Base-by-base conservation (phyloP, 2,113 vertebrate genomes). In the Craseonycteris thonglongyai region DNA sequence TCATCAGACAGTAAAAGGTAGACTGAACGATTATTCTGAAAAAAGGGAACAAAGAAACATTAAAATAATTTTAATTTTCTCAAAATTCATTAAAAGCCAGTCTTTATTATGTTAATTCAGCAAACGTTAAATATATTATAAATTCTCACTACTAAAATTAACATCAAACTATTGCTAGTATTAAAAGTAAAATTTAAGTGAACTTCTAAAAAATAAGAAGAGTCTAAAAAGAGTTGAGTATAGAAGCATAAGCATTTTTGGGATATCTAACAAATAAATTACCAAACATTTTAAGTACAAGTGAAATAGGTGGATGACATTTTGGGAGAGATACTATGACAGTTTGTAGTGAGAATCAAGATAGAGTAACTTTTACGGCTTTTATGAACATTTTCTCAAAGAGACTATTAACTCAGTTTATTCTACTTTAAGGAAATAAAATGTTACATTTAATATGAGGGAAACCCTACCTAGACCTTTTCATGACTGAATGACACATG, bases 131-230 rank as follows among this genome's bases (percentile, higher is more conserved):
- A 72, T 72, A 40, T 38, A 56, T 24, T 80, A 75, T 26, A 79
- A 85, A 80, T 81, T 66, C 59, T 81, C 68, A 75, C 28, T 66
- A 79, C 42, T 80, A 90, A 86, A 81, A 75, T 66, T 90, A 93
- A 79, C 40, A 89, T 71, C 47, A 71, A 85, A 59, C 59, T 54
- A 38, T 28, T 93, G 19, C 18, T 59, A 81, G 11, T 14, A 85
- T 79, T 75, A 86, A 90, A 93, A 81, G 18, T 49, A 81, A 75
- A 95, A 74, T 61, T 66, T 81, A 86, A 54, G 47, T 65, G 38
- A 94, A 91, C 19, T 58, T 82, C 68, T 93, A 88, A 88, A 96
- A 91, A 79, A 35, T 26, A 96, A 79, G 28, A 19, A 88, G 10
- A 85, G 45, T 66, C 51, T 74, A 79, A 81, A 61, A 93, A 63